Evolutionary conservation across 2,113 vertebrate species (phyloP), one percentile per base, ranked within the genome.

Genomic region (Pogona vitticeps): DNA sequence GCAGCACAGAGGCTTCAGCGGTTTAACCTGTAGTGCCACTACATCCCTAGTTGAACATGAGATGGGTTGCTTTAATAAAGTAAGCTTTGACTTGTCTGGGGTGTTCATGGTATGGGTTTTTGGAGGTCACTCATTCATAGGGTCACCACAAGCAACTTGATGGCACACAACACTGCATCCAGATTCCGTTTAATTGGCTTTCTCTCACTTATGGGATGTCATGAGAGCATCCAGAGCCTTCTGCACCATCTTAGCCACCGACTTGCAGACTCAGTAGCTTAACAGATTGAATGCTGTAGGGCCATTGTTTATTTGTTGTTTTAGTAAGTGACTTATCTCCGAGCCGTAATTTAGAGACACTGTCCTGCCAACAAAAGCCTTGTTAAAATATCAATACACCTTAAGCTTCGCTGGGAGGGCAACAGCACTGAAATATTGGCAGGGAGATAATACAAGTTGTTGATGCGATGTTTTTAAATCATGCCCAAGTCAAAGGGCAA

Each of bases 311-410:
- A 75, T 31, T 20, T 52, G 28, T 81, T 75, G 28, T 77, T 86
- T 86, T 72, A 80, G n/a, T 23, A 63, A 80, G 36, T 46, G 38
- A 26, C 58, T 73, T n/a, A 65, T 75, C 70, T 36, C 78, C 68
- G 3, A 38, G 58, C 31, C 46, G 65, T 81, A 86, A 52, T 81
- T 80, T 73, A 81, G 59, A 75, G 59, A n/a, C 15, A 52, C 3
- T 75, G 59, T 56, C 70, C 71, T 65, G 70, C 59, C n/a, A 46
- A 36, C 70, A 8, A 46, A 52, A 38, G n/a, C 70, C n/a, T 65
- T 80, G 52, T 42, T 67, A 36, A 86, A 82, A 86, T 81, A 81
- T 81, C 78, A 81, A 46, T 81, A 81, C 52, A 75, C 71, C n/a
- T 28, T 63, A 61, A 38, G 58, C 70, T 81, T 67, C 70, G 31